Evolutionary conservation across 2,888 invertebrate genomes (phyloP), one percentile per base, ranked within the genome.

Genomic region (Tipula confusa): DNA sequence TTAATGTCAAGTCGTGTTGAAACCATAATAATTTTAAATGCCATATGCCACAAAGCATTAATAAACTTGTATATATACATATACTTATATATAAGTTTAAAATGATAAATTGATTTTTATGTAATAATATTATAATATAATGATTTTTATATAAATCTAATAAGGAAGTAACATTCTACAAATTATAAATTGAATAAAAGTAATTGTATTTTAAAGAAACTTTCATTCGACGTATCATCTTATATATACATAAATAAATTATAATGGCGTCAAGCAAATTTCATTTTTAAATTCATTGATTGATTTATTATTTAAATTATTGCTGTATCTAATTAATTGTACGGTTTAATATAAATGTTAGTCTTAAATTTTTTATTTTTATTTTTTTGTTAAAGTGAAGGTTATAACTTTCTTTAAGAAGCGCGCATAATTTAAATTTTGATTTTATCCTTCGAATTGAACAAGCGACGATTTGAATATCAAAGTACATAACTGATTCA

Each of bases 161-260:
- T 64, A 64, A 64, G 64, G 64, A 64, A 64, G 64, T 64, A 64
- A 64, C 64, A 64, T 64, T 64, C 64, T 64, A 64, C 24, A 64
- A 64, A 64, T 64, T 24, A 24, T 24, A 64, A 64, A 64, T 64
- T 64, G 24, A 64, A 18, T 64, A 64, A 24, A 64, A 64, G 64
- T 64, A 64, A 64, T 24, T 64, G 64, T 64, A 24, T 64, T 24
- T 64, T 18, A 11, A 64, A 64, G 64, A 64, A 64, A 64, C 64
- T 64, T 64, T 64, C 64, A 64, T 64, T 64, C 24, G 64, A 64
- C 24, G 24, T 24, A 64, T 24, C 64, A 64, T 64, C 64, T 64
- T 64, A 64, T 43, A 64, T 24, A 43, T 43, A 43, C 24, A 9
- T 15, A n/a, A n/a, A n/a, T n/a, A n/a, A n/a, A n/a, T n/a, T n/a